Base-by-base conservation (phyloP, 2,113 vertebrate genomes). In the Sigmodon hispidus region DNA sequence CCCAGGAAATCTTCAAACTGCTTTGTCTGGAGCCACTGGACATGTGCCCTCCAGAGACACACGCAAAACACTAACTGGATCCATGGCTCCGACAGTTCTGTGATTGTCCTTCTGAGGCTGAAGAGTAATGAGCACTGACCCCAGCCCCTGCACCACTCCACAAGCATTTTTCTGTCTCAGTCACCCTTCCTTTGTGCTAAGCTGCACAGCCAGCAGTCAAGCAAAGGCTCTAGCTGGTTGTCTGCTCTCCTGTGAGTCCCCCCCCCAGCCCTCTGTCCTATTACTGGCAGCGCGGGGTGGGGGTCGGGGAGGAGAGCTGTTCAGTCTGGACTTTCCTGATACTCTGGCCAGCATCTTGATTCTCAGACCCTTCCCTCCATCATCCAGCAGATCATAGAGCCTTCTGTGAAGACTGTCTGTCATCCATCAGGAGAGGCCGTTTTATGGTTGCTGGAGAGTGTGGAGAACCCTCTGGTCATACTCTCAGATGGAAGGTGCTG, bases 1-100 rank as follows among this genome's bases (percentile, higher is more conserved):
- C 15, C 40, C 52, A 7, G 79, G 75, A 96, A 94, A 92, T 91
- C 92, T 89, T 91, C 43, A 67, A 12, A 88, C 26, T 4, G 75
- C 91, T 97, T 89, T 73, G 81, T 89, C 92, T 22, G 45, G 65
- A 85, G 95, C 95, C 81, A 34, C 89, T 0, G 0, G 57, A 48
- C 11, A 45, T 89, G 91, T 93, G 97, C 92, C 96, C 97, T 96
- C 61, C 85, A 92, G 95, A 21, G 8, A 96, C 96, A 95, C 69
- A 89, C 94, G 89, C 93, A 48, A 93, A 92, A 91, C 83, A 52
- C 95, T 77, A 1, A 94, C 95, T 72, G 92, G 45, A 79, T 95
- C 93, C 94, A 93, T 94, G 21, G 29, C 69, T 79, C 81, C 1
- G 48, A 65, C 72, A 5, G 57, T 93, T 97, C 84, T 61, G 76